These are phyloP conservation scores for Radopholus similis DNA, from an alignment of 1,140 invertebrate species.

Conservation along the genomic window DNA sequence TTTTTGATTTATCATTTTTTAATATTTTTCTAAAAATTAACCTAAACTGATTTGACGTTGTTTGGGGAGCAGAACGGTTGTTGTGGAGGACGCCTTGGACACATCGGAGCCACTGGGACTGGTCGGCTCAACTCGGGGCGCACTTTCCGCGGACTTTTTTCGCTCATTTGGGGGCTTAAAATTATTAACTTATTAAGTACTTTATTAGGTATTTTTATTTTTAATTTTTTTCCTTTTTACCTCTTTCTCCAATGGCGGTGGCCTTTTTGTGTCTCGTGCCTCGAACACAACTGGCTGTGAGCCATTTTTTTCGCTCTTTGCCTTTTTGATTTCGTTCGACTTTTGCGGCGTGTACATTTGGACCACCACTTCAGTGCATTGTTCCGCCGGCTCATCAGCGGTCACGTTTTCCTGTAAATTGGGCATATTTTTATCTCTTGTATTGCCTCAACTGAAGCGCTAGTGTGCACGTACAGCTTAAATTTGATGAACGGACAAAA, in stretches of 20 bases:
- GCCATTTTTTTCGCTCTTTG: no score
- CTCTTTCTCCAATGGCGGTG: not conserved
- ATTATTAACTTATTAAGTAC: no score
- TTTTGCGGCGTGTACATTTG: no score
- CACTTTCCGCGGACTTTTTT: not conserved
- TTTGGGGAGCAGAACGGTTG: constrained; percentile 20
- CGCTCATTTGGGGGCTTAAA: not conserved
- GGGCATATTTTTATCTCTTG: not conserved
- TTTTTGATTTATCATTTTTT: no score
- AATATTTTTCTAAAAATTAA: constrained; percentile 4
- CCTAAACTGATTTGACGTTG: constrained; percentile 16
- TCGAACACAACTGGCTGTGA: no score
- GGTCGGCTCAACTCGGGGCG: no score
- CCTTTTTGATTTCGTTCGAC: no score
- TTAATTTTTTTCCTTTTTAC: not conserved
- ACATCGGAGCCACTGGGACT: no score
- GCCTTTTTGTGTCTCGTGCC: not conserved
- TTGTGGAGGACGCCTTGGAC: constrained; percentile 10
- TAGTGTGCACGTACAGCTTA: not conserved
- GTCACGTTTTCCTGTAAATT: not conserved
- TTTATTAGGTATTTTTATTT: not conserved
- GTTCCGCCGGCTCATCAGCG: not conserved
- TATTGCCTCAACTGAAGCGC: not conserved
- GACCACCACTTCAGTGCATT: not conserved
- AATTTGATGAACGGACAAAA: no score